phyloP scores from a whole-genome alignment of 2,888 invertebrate genomes.

The Lottia scabra region DNA sequence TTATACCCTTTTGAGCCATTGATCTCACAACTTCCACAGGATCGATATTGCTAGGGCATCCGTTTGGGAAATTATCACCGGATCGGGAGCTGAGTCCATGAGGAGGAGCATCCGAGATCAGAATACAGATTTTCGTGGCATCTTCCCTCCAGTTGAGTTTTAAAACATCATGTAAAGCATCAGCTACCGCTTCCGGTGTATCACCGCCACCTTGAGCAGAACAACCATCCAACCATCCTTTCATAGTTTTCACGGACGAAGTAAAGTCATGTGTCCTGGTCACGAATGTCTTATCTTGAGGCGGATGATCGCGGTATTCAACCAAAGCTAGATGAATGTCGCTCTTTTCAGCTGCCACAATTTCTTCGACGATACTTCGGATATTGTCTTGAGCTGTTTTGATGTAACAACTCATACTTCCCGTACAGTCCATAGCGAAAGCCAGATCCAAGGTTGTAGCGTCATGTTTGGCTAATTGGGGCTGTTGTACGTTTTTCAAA shows the following conservation, averaged over 20 bases:
- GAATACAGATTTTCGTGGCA: constrained; percentile 61
- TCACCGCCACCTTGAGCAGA: constrained; percentile 60
- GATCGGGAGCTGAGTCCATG: constrained; percentile 46
- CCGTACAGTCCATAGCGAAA: constrained; percentile 63
- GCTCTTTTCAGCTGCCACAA: constrained; percentile 56
- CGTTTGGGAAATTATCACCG: constrained; percentile 56
- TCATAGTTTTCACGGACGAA: constrained; percentile 52
- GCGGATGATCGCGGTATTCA: constrained; percentile 64
- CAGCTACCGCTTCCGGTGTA: constrained; percentile 61
- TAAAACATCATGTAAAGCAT: constrained; percentile 56
- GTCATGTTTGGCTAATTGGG: constrained; percentile 44
- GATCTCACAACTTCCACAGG: constrained; percentile 51
- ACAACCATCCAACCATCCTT: constrained; percentile 51
- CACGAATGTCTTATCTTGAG: constrained; percentile 56
- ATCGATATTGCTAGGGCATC: constrained; percentile 60
- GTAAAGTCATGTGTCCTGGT: constrained; percentile 62
- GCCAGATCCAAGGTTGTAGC: constrained; percentile 54
- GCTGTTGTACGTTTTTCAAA: constrained; percentile 24
- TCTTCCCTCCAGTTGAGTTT: constrained; percentile 59
- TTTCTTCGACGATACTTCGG: constrained; percentile 57
- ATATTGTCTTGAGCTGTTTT: constrained; percentile 54
- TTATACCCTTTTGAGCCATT: constrained; percentile 59
- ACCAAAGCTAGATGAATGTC: constrained; percentile 60
- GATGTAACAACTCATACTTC: constrained; percentile 63
- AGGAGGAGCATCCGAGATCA: constrained; percentile 63